Percentiles rank a stretch among this genome's conserved stretches.
Conservation (phyloP, 2,797 vertebrate species). For the Gambusia yucatana region DNA sequence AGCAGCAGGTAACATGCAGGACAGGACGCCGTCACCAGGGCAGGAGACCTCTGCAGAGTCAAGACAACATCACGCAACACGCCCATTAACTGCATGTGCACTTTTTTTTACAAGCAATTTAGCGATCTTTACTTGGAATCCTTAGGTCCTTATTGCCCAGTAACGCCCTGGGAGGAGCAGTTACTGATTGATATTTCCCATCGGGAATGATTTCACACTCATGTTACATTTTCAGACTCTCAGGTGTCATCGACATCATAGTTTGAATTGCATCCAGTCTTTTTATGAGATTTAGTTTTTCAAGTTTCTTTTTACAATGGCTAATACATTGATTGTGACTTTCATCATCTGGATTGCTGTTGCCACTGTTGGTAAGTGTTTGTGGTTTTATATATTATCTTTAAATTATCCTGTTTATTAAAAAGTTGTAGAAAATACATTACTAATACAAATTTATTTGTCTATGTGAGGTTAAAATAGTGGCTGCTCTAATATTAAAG, state of each 20-base stretch:
- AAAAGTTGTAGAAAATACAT: neutral
- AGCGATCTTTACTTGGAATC: neutral
- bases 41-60: too few species aligned
- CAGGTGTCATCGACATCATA: neutral
- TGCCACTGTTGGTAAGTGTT: constrained; percentile 50
- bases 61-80: neutral
- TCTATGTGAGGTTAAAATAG: neutral
- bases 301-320: constrained; percentile 35
- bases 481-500: neutral
- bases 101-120: constrained; percentile 10
- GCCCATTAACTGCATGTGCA: neutral
- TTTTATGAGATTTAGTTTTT: neutral
- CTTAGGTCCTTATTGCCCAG: neutral
- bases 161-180: constrained; percentile 50
- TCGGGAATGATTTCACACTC: constrained; percentile 9
- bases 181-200: constrained; percentile 53
- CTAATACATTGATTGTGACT: constrained; percentile 23
- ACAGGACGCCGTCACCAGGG: too few species aligned
- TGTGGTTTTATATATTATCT: neutral
- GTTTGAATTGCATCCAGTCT: neutral
- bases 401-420: neutral
- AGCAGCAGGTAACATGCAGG: too few species aligned
- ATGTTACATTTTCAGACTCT: constrained; percentile 8
- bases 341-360: constrained; percentile 32
- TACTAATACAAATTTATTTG: neutral